Evolutionary conservation across 2,113 vertebrate species (phyloP).

Genomic region (Atractosteus spatula): DNA sequence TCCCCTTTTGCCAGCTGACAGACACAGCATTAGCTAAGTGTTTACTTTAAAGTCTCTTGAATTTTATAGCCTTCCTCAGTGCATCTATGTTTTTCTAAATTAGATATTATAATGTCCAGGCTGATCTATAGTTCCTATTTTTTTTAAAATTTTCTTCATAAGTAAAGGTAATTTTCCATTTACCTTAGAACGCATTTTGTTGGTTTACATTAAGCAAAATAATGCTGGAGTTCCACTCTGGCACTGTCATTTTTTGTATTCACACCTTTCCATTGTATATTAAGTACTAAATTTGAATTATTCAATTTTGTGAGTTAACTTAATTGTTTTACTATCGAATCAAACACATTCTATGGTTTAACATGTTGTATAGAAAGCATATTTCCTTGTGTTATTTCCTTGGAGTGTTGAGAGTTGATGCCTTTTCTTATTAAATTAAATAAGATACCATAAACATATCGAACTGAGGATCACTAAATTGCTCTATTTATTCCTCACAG

Average conservation of each 20-base stretch:
- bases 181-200: too few species aligned
- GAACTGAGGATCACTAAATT: slow-evolving; percentile 9
- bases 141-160: too few species aligned
- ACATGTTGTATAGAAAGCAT: slow-evolving; percentile 22
- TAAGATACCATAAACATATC: slow-evolving; percentile 7
- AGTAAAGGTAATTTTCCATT: too few species aligned
- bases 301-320: background rate
- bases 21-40: too few species aligned
- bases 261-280: too few species aligned
- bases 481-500: slow-evolving; percentile 11
- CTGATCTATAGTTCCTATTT: too few species aligned
- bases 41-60: too few species aligned
- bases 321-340: slow-evolving; percentile 10
- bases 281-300: background rate
- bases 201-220: too few species aligned
- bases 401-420: slow-evolving; percentile 33
- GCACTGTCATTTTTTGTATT: too few species aligned
- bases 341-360: slow-evolving; percentile 20
- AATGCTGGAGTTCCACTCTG: too few species aligned
- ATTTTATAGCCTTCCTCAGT: too few species aligned
- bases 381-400: slow-evolving; percentile 25
- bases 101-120: background rate
- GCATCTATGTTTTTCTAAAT: background rate
- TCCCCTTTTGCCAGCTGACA: too few species aligned
- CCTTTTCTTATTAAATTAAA: slow-evolving; percentile 21